Percentiles rank a stretch among this genome's conserved stretches.
Evolutionary conservation across 2,888 invertebrate genomes (phyloP).

Genomic region (Brenthis daphne): DNA sequence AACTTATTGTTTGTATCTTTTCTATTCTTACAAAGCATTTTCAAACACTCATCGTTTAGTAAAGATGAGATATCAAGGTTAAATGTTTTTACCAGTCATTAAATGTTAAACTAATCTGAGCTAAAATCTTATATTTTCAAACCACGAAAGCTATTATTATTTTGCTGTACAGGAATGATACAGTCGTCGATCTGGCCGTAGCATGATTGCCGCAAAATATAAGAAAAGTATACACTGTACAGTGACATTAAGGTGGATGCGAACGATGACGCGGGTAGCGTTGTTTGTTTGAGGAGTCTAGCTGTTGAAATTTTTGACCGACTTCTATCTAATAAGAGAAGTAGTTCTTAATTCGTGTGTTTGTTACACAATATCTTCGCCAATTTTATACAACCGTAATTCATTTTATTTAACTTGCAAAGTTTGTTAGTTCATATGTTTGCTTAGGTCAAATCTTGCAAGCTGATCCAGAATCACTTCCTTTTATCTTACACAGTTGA

Average conservation of each 20-base stretch:
- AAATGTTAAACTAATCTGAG: conserved; percentile 6
- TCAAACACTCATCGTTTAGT: conserved; percentile 2
- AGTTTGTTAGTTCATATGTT: too few relatives aligned
- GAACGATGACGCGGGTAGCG: conserved; percentile 52
- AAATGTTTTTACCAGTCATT: conserved; percentile 31
- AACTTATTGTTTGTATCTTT: neutral
- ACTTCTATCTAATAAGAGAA: too few relatives aligned
- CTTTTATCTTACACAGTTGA: too few relatives aligned
- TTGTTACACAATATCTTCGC: too few relatives aligned
- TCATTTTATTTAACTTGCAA: too few relatives aligned
- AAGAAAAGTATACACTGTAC: conserved; percentile 48
- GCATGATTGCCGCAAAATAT: conserved; percentile 66
- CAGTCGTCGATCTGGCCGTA: conserved; percentile 58
- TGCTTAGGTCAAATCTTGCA: too few relatives aligned
- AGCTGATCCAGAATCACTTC: too few relatives aligned
- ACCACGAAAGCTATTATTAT: conserved; percentile 46
- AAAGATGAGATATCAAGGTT: conserved; percentile 14
- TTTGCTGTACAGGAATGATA: conserved; percentile 54
- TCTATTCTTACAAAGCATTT: neutral
- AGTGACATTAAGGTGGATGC: conserved; percentile 53
- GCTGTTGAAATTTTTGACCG: conserved; percentile 28
- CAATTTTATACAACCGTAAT: too few relatives aligned
- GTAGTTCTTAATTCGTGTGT: too few relatives aligned
- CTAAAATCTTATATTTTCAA: conserved; percentile 30
- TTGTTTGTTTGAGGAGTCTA: conserved; percentile 57